phyloP scores from a whole-genome alignment of 2,113 vertebrate genomes.

The Notarius lentiginosus region DNA sequence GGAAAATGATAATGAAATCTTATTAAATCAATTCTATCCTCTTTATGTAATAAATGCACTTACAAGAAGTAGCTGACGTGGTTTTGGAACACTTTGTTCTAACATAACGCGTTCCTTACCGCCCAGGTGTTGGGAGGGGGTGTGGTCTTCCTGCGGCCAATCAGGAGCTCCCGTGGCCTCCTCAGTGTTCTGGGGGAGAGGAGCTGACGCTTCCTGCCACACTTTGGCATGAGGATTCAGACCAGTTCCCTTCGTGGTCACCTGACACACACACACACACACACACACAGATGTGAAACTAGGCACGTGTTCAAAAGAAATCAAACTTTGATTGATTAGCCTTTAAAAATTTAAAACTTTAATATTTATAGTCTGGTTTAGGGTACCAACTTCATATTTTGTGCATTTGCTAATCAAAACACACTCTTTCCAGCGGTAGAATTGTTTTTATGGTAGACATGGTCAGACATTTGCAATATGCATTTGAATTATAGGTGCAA shows the following conservation, averaged over 20 bases:
- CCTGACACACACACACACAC: constrained; percentile 67
- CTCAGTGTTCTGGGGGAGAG: constrained; percentile 76
- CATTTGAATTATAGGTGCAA: too few relatives aligned
- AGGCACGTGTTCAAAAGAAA: too few relatives aligned
- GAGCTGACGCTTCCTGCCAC: constrained; percentile 91
- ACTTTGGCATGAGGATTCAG: constrained; percentile 99
- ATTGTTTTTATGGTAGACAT: too few relatives aligned
- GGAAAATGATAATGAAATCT: too few relatives aligned
- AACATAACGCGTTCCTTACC: constrained; percentile 67
- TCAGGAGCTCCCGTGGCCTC: constrained; percentile 76
- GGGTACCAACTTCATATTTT: too few relatives aligned
- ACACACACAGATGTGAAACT: background rate
- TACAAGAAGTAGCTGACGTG: background rate
- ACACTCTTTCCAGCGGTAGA: too few relatives aligned
- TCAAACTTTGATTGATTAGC: too few relatives aligned
- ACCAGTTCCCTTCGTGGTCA: constrained; percentile 92
- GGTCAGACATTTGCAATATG: too few relatives aligned
- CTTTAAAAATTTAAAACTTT: too few relatives aligned
- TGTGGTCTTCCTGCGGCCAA: constrained; percentile 78
- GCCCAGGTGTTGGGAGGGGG: constrained; percentile 66
- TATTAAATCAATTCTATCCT: too few relatives aligned
- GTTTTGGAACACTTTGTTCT: background rate
- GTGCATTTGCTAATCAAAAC: too few relatives aligned
- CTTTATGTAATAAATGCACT: background rate
- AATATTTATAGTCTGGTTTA: too few relatives aligned